Base-by-base conservation (phyloP, 2,888 invertebrate species). In the Pheosia gnoma region DNA sequence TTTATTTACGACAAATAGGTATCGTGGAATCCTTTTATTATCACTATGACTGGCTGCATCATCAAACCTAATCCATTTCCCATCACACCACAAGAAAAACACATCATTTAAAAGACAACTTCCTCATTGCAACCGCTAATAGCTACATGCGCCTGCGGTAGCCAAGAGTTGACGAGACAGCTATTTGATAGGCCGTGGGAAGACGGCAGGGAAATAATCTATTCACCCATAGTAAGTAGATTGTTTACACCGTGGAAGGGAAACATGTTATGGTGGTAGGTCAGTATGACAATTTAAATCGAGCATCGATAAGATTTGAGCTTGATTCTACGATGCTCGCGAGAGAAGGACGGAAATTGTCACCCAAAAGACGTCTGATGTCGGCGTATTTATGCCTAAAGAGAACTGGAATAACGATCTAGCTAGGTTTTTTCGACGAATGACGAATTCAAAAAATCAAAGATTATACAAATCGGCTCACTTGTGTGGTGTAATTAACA, bases 141-240 rank as follows among this genome's bases (percentile, higher is more conserved):
- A 53, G 55, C 39, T 25, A 25, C 25, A 25, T 25, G 25, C 25
- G 25, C 25, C 25, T n/a, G 11, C 45, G 43, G 11, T 66, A 59
- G 55, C 54, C 36, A 53, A 11, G 37, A 53, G 56, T 39, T 7
- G 38, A 25, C 25, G 7, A 9, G 11, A 54, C 54, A 5, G 70
- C 52, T 65, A 73, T 62, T 72, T 57, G 59, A 62, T 53, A 58
- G 61, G 57, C 62, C 75, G 75, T 75, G 76, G 65, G 75, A 75
- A 75, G 70, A 57, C 55, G 55, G 60, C 61, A 38, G 56, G 69
- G 62, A 62, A 64, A 53, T 63, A 62, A 51, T 62, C 25, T 13
- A 60, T 13, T 43, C 13, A 13, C 8, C 10, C 5, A 9, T 7
- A 13, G 54, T n/a, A 8, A 58, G 63, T 25, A 58, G 60, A 61